Base-by-base conservation (phyloP, 2,797 vertebrate genomes). In the Gorsachius magnificus region DNA sequence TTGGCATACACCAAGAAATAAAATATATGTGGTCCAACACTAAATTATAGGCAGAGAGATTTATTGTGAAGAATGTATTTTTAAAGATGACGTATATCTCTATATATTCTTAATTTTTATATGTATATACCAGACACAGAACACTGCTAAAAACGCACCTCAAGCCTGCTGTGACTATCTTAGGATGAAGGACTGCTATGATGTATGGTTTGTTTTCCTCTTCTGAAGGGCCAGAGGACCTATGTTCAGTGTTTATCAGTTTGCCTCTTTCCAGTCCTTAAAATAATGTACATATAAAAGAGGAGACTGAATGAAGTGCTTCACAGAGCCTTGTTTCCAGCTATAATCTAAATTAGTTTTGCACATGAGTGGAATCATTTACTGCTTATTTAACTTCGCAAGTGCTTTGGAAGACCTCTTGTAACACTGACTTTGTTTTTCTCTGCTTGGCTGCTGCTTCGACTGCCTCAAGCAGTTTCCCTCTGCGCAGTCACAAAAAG, bases 331-430 rank as follows among this genome's bases (percentile, higher is more conserved):
- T 93, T 71, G 79, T 93, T 96, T 95, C 64, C 50, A 91, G 46
- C 63, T 75, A 53, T 13, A 79, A 87, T 36, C 50, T 90, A 63
- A 96, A 91, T 87, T 26, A 95, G 81, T 96, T 96, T 84, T 96
- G 79, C 80, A 48, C 69, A 83, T 58, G 87, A 88, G 66, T 83
- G 45, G 77, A 91, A 69, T 95, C 36, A 64, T 69, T 94, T 83
- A 48, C 63, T 89, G 51, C 88, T 86, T 90, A 83, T 96, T 96
- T 97, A 89, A 94, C 43, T 87, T 83, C 61, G 65, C 61, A 93
- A 97, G 72, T 66, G 89, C 88, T 97, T 94, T 87, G 83, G 69
- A 97, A 96, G 85, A 88, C 41, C 31, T 94, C 86, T 89, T 21
- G 28, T 82, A 89, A 82, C 93, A 56, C 33, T 3, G 17, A 61